Conservation (phyloP, 1,140 invertebrate genomes). For the Cydia strobilella region DNA sequence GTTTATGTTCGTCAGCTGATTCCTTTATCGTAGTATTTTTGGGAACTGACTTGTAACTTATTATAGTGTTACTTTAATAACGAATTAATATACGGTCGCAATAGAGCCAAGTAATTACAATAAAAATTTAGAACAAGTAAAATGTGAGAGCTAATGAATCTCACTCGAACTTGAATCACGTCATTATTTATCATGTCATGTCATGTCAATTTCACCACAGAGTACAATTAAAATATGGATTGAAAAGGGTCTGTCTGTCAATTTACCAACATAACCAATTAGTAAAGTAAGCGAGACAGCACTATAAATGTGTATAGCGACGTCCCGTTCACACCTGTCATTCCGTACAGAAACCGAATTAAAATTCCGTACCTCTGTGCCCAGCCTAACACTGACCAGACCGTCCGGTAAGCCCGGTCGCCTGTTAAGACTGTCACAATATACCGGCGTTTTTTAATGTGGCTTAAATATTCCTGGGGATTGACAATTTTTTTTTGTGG, state of each 20-base stretch:
- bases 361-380: too few relatives aligned
- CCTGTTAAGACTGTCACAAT: too few relatives aligned
- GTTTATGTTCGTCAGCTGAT: slow-evolving; percentile 76
- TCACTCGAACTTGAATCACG: slow-evolving; percentile 24
- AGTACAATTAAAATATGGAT: background rate
- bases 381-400: too few relatives aligned
- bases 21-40: slow-evolving; percentile 28
- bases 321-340: too few relatives aligned
- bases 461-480: background rate
- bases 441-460: background rate
- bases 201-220: slow-evolving; percentile 15
- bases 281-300: too few relatives aligned
- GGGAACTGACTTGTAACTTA: background rate
- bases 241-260: background rate
- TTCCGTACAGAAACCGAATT: too few relatives aligned
- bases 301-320: too few relatives aligned
- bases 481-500: background rate
- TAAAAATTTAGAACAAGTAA: slow-evolving; percentile 28
- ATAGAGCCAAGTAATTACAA: slow-evolving; percentile 4
- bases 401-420: too few relatives aligned
- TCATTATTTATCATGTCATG: slow-evolving; percentile 33
- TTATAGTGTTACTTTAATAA: background rate
- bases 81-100: background rate
- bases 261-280: too few relatives aligned
- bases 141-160: slow-evolving; percentile 26